Evolutionary conservation across 2,888 invertebrate species (phyloP), one percentile per base, ranked within the genome.

Genomic region (Creontiades dilutus): DNA sequence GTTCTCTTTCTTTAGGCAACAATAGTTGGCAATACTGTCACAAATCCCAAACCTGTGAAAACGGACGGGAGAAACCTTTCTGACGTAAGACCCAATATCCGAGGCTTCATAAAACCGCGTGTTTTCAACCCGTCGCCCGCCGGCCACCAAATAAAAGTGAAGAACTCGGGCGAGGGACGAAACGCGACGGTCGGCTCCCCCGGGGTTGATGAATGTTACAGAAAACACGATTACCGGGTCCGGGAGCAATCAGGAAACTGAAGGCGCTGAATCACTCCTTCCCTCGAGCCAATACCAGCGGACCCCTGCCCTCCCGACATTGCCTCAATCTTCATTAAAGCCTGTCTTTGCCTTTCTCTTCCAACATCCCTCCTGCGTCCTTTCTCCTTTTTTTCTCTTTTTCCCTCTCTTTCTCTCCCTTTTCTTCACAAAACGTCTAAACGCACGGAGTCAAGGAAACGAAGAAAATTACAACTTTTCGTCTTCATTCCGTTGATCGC

Each of bases 281-380:
- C 55, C 52, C 55, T 81, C 76, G 28, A 52, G 47, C 82, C 82
- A 52, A 52, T 47, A 82, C 52, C 48, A 82, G 14, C 47, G 19
- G 52, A 19, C 82, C 78, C 23, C 76, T 76, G 28, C 76, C 27
- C 82, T 52, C 52, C 52, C 52, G 11, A 19, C 82, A 52, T 23
- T 82, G 9, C 82, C 52, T 82, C 82, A 47, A 82, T 82, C 82
- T 82, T 82, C 82, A 82, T 82, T 82, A 82, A 82, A 82, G 16
- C 82, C 55, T 82, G 82, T 82, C 82, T 52, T 82, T 82, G 52
- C 82, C 23, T 23, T 27, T 28, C 78, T 46, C 47, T 46, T 46
- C 16, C 78, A 68, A 68, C 27, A 23, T 23, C 23, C 68, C 68
- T 19, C 61, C n/a, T 61, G 1, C 52, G 11, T 52, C 52, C 61